A percentile compares a stretch with the other conserved stretches of the same genome.
phyloP scores from a whole-genome alignment of 2,888 invertebrate genomes.

The Chrysolina haemoptera region DNA sequence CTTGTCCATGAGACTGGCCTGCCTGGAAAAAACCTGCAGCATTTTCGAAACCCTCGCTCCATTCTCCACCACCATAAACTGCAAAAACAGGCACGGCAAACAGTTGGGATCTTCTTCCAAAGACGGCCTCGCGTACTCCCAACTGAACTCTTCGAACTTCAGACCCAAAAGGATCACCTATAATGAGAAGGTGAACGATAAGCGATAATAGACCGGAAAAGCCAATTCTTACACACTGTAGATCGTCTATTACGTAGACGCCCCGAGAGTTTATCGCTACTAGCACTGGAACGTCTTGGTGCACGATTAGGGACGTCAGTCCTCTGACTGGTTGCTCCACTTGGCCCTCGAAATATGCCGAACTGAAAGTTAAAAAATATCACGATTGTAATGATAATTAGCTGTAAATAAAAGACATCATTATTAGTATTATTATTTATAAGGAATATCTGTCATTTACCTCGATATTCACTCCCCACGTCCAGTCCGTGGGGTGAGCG shows the following conservation, averaged over 20 bases:
- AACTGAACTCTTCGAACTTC: conserved; percentile 90
- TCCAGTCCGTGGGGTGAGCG: too few relatives aligned
- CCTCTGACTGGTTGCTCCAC: conserved; percentile 93
- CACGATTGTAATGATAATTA: too few relatives aligned
- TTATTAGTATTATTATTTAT: too few relatives aligned
- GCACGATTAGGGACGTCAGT: conserved; percentile 86
- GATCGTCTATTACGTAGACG: conserved; percentile 88
- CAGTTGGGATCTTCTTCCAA: conserved; percentile 89
- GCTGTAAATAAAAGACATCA: too few relatives aligned
- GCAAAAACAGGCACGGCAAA: conserved; percentile 92
- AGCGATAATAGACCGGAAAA: neutral
- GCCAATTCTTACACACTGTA: conserved; percentile 82
- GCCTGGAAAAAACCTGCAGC: conserved; percentile 76
- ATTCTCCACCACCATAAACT: conserved; percentile 87
- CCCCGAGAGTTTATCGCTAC: conserved; percentile 91
- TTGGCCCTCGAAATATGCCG: conserved; percentile 95
- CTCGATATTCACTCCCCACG: too few relatives aligned
- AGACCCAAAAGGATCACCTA: conserved; percentile 89
- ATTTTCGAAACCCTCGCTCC: conserved; percentile 86
- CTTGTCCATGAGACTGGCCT: conserved; percentile 88
- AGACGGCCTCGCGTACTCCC: conserved; percentile 92
- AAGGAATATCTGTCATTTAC: too few relatives aligned
- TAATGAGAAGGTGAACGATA: conserved; percentile 47
- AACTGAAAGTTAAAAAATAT: conserved; percentile 74
- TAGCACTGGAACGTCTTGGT: conserved; percentile 89